Conservation (phyloP, 2,888 invertebrate genomes). For the Molorchus minor region DNA sequence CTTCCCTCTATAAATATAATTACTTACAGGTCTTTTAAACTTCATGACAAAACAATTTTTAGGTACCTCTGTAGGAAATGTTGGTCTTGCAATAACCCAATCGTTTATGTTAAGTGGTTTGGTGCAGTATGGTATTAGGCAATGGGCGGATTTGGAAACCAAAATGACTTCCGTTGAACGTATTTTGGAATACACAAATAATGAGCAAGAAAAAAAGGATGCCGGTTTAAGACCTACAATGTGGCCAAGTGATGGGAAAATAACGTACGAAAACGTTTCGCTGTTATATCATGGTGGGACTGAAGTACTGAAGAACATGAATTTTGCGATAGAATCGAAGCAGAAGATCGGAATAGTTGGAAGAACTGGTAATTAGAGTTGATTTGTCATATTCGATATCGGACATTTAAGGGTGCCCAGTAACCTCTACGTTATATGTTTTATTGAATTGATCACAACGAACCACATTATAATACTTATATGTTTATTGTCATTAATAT, state of each 20-base stretch:
- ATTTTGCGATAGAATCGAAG: conserved; percentile 60
- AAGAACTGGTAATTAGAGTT: conserved; percentile 73
- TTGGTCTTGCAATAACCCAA: conserved; percentile 83
- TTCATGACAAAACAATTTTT: no score
- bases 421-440: no score
- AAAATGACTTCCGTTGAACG: conserved; percentile 92
- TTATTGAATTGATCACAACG: no score
- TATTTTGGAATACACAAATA: conserved; percentile 64
- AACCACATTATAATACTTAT: no score
- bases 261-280: conserved; percentile 69
- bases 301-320: conserved; percentile 67
- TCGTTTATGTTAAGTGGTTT: conserved; percentile 79
- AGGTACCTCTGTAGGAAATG: conserved; percentile 62
- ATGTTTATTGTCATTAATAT: no score
- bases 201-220: conserved; percentile 58
- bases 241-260: conserved; percentile 71
- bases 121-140: conserved; percentile 73
- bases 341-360: conserved; percentile 72
- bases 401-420: no score
- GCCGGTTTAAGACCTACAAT: conserved; percentile 65
- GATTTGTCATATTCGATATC: no score
- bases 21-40: no score
- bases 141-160: conserved; percentile 83
- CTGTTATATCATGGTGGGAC: conserved; percentile 76
- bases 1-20: no score